Evolutionary conservation across 1,140 invertebrate species (phyloP), one percentile per base, ranked within the genome.

Genomic region (Sarcophaga bullata): DNA sequence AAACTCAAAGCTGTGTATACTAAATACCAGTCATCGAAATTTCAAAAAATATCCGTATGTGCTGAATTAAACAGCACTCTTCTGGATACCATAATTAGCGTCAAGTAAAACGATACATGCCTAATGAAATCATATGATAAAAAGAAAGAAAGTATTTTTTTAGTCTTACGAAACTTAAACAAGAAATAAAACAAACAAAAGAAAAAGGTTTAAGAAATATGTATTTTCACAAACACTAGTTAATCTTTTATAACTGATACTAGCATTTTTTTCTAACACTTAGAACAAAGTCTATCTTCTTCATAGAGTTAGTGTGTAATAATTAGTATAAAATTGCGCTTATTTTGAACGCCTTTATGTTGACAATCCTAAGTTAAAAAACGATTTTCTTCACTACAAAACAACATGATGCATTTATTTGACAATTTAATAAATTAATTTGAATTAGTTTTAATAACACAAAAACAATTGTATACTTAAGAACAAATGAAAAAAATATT

Each of bases 1-100:
- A 94, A 93, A 84, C 92, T 92, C 83, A 92, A 93, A 83, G 92
- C 93, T 6, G 92, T 94, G 4, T 92, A 92, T 76, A 93, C 92
- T 83, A 94, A 94, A 87, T 94, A 94, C 80, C 86, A 90, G 46
- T 91, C 91, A 58, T 82, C 89, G 0, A 93, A 93, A 75, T 90
- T 93, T 85, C 93, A 93, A 84, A 93, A 92, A 86, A 92, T 94
- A 11, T 92, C 93, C 19, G 85, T 90, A 58, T 90, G 93, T 19
- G 90, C 92, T 0, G 93, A 94, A 85, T 86, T 94, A 11, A 92
- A 91, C 84, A 88, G 90, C 37, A 50, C 85, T 10, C 84, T 88
- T n/a, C 85, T 90, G 75, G 87, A 89, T 78, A 88, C 88, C 0
- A 89, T 90, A 62, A 83, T 89, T 37, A 84, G 82, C 19, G 48